Conservation (phyloP, 2,888 invertebrate genomes). For the Eupithecia tripunctaria region DNA sequence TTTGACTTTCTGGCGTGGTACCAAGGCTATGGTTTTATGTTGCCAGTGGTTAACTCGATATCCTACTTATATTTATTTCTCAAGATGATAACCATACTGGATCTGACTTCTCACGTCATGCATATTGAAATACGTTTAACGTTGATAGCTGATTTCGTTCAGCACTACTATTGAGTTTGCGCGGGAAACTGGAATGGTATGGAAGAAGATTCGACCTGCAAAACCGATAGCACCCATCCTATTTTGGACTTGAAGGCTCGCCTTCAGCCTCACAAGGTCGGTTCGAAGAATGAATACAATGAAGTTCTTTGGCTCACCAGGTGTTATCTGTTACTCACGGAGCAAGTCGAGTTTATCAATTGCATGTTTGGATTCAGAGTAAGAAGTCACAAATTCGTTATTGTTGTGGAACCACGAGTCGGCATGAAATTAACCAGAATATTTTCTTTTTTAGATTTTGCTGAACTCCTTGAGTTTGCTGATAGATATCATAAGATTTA, state of each 20-base stretch:
- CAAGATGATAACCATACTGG: slow-evolving; percentile 67
- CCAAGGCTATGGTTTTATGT: slow-evolving; percentile 53
- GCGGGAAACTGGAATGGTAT: slow-evolving; percentile 42
- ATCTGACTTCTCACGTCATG: slow-evolving; percentile 65
- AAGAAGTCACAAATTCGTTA: slow-evolving; percentile 43
- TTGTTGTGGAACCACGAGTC: neutral
- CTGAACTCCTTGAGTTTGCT: slow-evolving; percentile 67
- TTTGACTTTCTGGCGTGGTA: slow-evolving; percentile 64
- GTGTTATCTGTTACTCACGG: slow-evolving; percentile 67
- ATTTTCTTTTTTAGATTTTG: slow-evolving; percentile 62
- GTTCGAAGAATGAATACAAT: slow-evolving; percentile 35
- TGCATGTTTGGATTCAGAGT: slow-evolving; percentile 71
- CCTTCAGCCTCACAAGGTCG: slow-evolving; percentile 30
- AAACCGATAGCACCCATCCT: slow-evolving; percentile 24
- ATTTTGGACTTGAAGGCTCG: slow-evolving; percentile 22
- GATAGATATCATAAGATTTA: slow-evolving; percentile 68
- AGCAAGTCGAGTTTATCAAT: slow-evolving; percentile 69
- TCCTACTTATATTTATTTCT: slow-evolving; percentile 65
- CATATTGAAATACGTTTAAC: slow-evolving; percentile 62
- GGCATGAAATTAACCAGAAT: neutral
- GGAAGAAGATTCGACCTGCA: slow-evolving; percentile 43
- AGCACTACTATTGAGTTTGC: slow-evolving; percentile 49
- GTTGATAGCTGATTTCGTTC: slow-evolving; percentile 58
- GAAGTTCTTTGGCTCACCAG: slow-evolving; percentile 58
- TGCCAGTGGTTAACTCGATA: slow-evolving; percentile 53